Percentiles rank a stretch among this genome's conserved stretches.
These are phyloP conservation scores for Macrosoma leucophasiata DNA, from an alignment of 2,888 invertebrate genomes.

Conservation along the genomic window DNA sequence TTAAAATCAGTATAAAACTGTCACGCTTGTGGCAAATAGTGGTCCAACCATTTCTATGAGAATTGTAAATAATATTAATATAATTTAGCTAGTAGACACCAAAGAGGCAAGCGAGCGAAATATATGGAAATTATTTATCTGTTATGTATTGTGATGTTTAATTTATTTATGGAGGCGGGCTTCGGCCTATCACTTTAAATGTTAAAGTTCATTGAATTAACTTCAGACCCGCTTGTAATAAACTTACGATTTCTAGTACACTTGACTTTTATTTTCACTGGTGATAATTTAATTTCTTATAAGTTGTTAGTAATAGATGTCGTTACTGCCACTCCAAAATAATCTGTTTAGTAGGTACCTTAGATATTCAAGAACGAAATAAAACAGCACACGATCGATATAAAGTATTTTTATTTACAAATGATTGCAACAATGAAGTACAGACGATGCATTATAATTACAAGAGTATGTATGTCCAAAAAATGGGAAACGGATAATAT, in stretches of 20 bases:
- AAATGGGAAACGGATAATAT: constrained; percentile 72
- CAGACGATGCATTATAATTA: constrained; percentile 75
- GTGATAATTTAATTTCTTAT: no score
- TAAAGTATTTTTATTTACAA: constrained; percentile 73
- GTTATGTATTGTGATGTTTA: constrained; percentile 68
- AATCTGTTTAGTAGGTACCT: no score
- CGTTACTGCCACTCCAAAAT: no score
- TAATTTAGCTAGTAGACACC: constrained; percentile 71
- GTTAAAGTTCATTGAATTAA: constrained; percentile 56
- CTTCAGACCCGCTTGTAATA: constrained; percentile 49
- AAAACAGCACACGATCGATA: constrained; percentile 20
- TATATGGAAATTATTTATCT: constrained; percentile 62
- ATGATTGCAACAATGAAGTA: constrained; percentile 77
- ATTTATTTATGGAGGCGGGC: constrained; percentile 53
- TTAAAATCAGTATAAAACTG: no score
- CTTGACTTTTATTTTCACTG: constrained; percentile 32
- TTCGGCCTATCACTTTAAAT: constrained; percentile 32
- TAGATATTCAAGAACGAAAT: no score
- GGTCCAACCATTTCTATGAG: no score
- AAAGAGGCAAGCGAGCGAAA: constrained; percentile 66
- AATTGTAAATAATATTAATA: constrained; percentile 29
- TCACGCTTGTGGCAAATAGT: no score
- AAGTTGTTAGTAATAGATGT: no score
- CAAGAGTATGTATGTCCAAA: constrained; percentile 69
- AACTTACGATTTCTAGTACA: constrained; percentile 48